Base-by-base conservation (phyloP, 2,888 invertebrate genomes). In the Nomada goodeniana region DNA sequence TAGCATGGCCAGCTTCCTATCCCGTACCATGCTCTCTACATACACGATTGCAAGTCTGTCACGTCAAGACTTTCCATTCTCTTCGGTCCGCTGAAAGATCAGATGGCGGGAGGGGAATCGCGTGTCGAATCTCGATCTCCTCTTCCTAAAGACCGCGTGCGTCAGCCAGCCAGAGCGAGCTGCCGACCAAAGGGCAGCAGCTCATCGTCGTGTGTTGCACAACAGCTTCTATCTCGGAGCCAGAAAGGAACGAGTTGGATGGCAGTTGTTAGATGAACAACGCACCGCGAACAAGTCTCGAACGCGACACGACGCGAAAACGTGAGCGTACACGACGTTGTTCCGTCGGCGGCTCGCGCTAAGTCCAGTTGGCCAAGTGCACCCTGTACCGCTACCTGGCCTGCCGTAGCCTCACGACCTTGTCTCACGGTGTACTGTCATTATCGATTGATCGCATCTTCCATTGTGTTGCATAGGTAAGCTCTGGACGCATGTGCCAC, bases 111-210 rank as follows among this genome's bases (percentile, higher is more conserved):
- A 64, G 61, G 59, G 47, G 20, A 20, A 65, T n/a, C 50, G 42
- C 47, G 60, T 63, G 11, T 52, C 50, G 23, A 50, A 67, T 57
- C 69, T 69, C 10, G 26, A 63, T 75, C 73, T 65, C 47, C 63
- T 59, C 63, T 78, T 76, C 52, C 23, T 65, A 59, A 26, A 36
- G 11, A 26, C 10, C 20, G 69, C 73, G 81, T 87, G 85, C 86
- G 88, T 90, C 89, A 90, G 87, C 57, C 68, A 61, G 36, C 61
- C 52, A n/a, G 75, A 75, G 78, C 86, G 71, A 85, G 83, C 81
- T 83, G 76, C 83, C 85, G 92, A 88, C 82, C 92, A 92, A 92
- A 92, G 92, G 88, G 90, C 92, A 91, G 82, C 29, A 91, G 82
- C 29, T 70, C 60, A 36, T 61, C 57, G 72, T 52, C 50, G 20